Evolutionary conservation across 2,797 vertebrate species (phyloP).

Genomic region (Anguilla anguilla): DNA sequence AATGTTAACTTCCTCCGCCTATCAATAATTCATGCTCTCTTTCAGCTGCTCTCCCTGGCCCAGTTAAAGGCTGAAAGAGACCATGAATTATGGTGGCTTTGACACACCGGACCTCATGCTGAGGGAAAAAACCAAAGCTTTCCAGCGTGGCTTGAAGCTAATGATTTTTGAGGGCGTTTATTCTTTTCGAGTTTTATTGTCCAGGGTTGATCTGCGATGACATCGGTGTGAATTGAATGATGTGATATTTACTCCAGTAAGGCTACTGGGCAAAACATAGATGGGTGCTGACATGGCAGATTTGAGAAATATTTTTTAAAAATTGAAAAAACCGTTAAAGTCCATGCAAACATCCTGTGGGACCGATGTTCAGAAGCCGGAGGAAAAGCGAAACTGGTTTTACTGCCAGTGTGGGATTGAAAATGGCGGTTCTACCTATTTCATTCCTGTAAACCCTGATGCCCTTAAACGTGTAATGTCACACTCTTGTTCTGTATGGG

Average conservation of each 20-base stretch:
- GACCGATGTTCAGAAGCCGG: not conserved
- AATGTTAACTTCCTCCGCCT: not conserved
- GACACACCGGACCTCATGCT: not conserved
- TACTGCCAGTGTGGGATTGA: not conserved
- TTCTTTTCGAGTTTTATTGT: not conserved
- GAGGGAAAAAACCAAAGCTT: not conserved
- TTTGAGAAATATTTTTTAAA: not conserved
- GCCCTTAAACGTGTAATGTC: not conserved
- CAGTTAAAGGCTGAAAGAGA: not conserved
- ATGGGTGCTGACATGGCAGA: not conserved
- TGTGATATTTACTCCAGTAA: not conserved
- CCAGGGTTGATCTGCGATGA: not conserved
- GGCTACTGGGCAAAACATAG: not conserved
- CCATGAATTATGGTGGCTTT: not conserved
- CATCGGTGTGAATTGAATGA: not conserved
- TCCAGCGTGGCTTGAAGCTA: not conserved
- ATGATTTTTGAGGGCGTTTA: not conserved
- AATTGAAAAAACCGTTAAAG: not conserved
- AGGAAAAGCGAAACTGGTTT: not conserved
- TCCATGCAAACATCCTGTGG: not conserved
- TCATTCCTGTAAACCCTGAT: not conserved
- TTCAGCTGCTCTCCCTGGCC: not conserved
- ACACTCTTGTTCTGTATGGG: not conserved
- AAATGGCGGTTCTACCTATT: not conserved
- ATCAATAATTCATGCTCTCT: not conserved